Conservation (phyloP, 2,797 vertebrate genomes). For the Onychomys leucogaster region DNA sequence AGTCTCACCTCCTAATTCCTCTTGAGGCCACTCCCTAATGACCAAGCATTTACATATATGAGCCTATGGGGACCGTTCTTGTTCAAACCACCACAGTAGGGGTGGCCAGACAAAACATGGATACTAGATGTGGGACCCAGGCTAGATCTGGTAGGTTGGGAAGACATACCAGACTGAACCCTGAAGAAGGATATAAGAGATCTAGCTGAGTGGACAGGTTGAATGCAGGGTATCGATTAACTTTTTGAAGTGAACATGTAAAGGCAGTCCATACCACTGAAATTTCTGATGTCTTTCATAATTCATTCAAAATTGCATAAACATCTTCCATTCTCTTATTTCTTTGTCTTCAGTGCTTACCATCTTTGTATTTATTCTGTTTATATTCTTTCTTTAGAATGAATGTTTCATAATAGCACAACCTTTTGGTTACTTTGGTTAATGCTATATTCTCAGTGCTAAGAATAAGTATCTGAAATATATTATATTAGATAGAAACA, state of each 20-base stretch:
- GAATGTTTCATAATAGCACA: not conserved
- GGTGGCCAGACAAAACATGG: not conserved
- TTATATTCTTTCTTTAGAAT: conserved; percentile 41
- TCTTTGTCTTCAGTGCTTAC: conserved; percentile 22
- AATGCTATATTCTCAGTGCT: not conserved
- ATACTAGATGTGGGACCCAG: not conserved
- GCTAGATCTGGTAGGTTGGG: not conserved
- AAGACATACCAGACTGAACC: not conserved
- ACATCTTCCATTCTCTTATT: not conserved
- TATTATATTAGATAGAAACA: not conserved
- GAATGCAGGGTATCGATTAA: conserved; percentile 45
- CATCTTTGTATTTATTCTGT: conserved; percentile 20
- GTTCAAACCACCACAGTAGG: not conserved
- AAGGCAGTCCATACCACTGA: conserved; percentile 63
- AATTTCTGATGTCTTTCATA: conserved; percentile 30
- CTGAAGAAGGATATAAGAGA: not conserved
- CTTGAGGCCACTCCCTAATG: not conserved
- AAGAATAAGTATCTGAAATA: conserved; percentile 26
- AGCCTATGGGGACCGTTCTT: not conserved
- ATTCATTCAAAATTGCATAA: conserved; percentile 8
- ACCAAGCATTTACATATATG: not conserved
- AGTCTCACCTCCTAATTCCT: too few relatives aligned
- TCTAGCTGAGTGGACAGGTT: not conserved
- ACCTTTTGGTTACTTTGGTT: conserved; percentile 47
- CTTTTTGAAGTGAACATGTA: conserved; percentile 69